Evolutionary conservation across 2,888 invertebrate species (phyloP).

Genomic region (Cephus runcator): DNA sequence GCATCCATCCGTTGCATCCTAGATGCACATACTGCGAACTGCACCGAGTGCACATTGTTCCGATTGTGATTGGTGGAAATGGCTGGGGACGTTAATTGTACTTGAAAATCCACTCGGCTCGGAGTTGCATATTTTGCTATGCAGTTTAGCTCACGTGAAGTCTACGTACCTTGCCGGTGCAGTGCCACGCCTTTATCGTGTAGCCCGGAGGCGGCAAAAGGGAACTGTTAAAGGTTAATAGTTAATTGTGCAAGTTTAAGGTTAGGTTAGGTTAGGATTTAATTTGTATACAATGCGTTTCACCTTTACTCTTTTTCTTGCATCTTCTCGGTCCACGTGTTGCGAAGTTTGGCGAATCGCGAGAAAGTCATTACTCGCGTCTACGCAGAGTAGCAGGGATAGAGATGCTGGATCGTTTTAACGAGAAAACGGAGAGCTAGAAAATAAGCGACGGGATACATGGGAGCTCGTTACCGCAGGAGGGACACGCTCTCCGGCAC

Average conservation of each 20-base stretch:
- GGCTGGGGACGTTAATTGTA: neutral
- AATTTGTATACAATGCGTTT: neutral
- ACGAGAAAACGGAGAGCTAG: constrained; percentile 25
- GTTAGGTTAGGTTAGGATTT: neutral
- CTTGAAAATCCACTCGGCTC: neutral
- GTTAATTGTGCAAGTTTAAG: neutral
- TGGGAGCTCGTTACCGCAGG: constrained; percentile 60
- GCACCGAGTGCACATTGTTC: neutral
- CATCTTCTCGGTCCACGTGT: neutral
- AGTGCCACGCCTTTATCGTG: neutral
- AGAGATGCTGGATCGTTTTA: neutral
- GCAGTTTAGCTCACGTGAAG: neutral
- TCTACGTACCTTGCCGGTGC: neutral
- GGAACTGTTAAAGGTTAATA: neutral
- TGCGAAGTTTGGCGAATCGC: neutral
- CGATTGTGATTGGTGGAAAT: neutral
- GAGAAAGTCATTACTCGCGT: neutral
- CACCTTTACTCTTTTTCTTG: neutral
- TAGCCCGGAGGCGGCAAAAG: neutral
- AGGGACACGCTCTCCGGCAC: constrained; percentile 38
- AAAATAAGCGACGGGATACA: constrained; percentile 57
- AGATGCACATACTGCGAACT: neutral
- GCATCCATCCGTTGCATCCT: neutral
- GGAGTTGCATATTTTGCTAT: neutral
- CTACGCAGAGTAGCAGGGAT: neutral